These are phyloP conservation scores for Dicyrtoma fusca DNA, from an alignment of 2,888 invertebrate genomes.

Conservation along the genomic window DNA sequence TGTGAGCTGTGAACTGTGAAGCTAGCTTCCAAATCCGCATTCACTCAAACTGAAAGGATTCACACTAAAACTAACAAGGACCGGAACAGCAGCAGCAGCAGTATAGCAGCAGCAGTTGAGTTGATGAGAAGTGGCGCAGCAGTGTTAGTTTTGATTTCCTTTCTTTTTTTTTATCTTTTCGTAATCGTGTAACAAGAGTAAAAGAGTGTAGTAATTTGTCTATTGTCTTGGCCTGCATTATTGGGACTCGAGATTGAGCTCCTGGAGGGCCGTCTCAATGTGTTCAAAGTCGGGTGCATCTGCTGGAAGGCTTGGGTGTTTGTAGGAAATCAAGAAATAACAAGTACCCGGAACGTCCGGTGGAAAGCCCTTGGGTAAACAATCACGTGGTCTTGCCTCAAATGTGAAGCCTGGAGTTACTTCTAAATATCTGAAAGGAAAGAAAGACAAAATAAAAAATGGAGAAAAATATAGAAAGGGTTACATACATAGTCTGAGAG, in stretches of 20 bases:
- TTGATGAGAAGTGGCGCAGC: too few relatives aligned
- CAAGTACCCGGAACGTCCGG: constrained; percentile 78
- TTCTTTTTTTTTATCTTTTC: too few relatives aligned
- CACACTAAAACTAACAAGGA: too few relatives aligned
- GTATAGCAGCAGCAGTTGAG: too few relatives aligned
- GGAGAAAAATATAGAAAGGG: background rate
- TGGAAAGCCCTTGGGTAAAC: constrained; percentile 83
- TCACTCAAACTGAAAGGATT: too few relatives aligned
- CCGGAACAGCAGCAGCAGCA: too few relatives aligned
- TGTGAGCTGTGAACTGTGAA: too few relatives aligned
- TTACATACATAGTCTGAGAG: too few relatives aligned
- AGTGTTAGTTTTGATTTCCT: too few relatives aligned
- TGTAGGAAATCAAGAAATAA: constrained; percentile 80
- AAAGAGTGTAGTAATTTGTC: background rate
- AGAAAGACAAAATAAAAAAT: constrained; percentile 27
- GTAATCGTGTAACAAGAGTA: too few relatives aligned
- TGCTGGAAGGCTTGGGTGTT: constrained; percentile 70
- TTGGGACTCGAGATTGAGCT: constrained; percentile 42
- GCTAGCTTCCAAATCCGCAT: too few relatives aligned
- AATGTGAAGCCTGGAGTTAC: constrained; percentile 76
- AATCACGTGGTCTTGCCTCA: constrained; percentile 74
- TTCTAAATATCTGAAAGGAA: constrained; percentile 70
- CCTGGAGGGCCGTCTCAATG: constrained; percentile 67
- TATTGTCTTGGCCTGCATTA: constrained; percentile 8
- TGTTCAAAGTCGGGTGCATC: constrained; percentile 67